Base-by-base conservation (phyloP, 2,113 vertebrate genomes). In the Ellobius talpinus region DNA sequence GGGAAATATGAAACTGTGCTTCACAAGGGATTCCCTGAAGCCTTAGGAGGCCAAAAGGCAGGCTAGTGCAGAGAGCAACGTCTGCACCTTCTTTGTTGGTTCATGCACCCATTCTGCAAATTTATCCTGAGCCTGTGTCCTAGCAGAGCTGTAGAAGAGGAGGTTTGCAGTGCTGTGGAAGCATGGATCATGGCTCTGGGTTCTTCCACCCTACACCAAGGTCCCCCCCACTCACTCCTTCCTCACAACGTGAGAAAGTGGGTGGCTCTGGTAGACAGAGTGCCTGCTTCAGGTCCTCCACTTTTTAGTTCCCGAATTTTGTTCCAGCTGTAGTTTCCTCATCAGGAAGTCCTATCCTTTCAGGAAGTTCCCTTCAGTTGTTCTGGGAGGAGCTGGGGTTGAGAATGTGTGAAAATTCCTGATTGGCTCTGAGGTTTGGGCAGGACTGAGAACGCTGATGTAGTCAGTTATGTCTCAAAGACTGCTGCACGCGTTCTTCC, bases 171-270 rank as follows among this genome's bases (percentile, higher is more conserved):
- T 36, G 29, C 39, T 21, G 7, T 13, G 63, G 29, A 50, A 3
- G 0, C 17, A 12, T 31, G 12, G 14, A 1, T 0, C 8, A 10
- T 79, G 5, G 10, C 6, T 12, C 33, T 87, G 45, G 42, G 45
- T 36, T n/a, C 31, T 36, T 68, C 63, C 9, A 19, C 7, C 1
- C 29, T 3, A 23, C 11, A 36, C 84, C 29, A 68, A 21, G 10
- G 42, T 23, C 5, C 12, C 17, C 7, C 0, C 2, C 9, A 66
- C 26, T 33, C 16, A 33, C 39, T 66, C 8, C 1, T 66, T 65
- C 21, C 17, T 1, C 10, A 31, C 5, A 17, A 45, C 5, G 24
- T 47, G 21, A 66, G 42, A 29, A 21, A 45, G 39, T 45, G 24
- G 7, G 14, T 84, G 39, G 14, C 26, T 84, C 13, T 63, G 26